Evolutionary conservation across 35 echinoderm and acorn worm species (phyloP).

Genomic region (Lytechinus pictus): DNA sequence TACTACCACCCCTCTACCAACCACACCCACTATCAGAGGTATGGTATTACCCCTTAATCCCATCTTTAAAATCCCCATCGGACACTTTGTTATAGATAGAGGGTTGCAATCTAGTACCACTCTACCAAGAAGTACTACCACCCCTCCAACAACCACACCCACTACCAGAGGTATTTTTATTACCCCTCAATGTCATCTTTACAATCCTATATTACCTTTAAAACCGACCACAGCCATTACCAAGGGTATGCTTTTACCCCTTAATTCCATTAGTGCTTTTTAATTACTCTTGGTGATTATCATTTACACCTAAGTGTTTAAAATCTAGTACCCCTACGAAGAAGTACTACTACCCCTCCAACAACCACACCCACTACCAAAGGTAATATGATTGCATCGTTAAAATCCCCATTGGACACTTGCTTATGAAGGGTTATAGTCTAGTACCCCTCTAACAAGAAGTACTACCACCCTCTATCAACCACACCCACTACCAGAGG

Average conservation of each 20-base stretch:
- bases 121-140: slow-evolving; percentile 61
- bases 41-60: not conserved
- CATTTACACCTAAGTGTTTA: slow-evolving; percentile 66
- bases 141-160: not conserved
- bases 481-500: not conserved
- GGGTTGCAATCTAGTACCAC: not conserved
- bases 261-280: too few relatives aligned
- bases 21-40: not conserved
- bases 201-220: too few relatives aligned
- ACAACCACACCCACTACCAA: too few relatives aligned
- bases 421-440: not conserved
- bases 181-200: too few relatives aligned
- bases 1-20: slow-evolving; percentile 46
- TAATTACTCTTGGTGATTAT: slow-evolving; percentile 62
- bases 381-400: too few relatives aligned
- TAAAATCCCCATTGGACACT: too few relatives aligned
- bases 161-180: not conserved
- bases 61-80: too few relatives aligned
- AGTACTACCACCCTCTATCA: slow-evolving; percentile 45
- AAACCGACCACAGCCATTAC: too few relatives aligned
- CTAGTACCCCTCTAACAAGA: slow-evolving; percentile 38
- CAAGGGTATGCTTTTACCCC: too few relatives aligned
- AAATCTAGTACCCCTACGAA: too few relatives aligned
- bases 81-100: too few relatives aligned
- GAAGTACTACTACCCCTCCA: too few relatives aligned